Evolutionary conservation across 2,888 invertebrate species (phyloP), one percentile per base, ranked within the genome.

Genomic region (Torymus auratus): DNA sequence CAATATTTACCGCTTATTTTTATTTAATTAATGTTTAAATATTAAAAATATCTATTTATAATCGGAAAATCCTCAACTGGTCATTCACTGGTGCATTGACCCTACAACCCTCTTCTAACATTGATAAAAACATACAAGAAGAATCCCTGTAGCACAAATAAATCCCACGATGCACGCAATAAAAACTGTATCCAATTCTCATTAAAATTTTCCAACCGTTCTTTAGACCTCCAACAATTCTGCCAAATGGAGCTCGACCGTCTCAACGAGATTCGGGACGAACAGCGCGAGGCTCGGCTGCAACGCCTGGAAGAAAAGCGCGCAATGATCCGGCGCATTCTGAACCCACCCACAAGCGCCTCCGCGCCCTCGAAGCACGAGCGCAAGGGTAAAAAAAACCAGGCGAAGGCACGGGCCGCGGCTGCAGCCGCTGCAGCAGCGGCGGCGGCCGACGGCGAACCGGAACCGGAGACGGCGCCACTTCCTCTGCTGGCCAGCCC

Each of bases 181-280:
- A 28, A 28, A 28, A 2, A 5, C 28, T 28, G 1, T 5, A 5
- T 5, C 5, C 5, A 3, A 28, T 28, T 41, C 41, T 41, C 7
- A 41, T 41, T 41, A 0, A 1, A 41, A 41, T 41, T 41, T 10
- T 1, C 5, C 41, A 1, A 5, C 41, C 7, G 7, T 2, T 41
- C 41, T 7, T 7, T 53, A 93, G 93, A 93, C 86, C 86, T 93
- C 0, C 91, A 91, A 69, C 86, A 86, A 0, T 93, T 92, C 85
- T 92, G 92, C 80, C 90, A 90, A 2, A 91, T 89, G 23, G 93
- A 93, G 70, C 89, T 92, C 78, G 85, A 88, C 0, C 90, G 89
- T 0, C 90, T 91, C 1, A 85, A 88, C 17, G 89, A 87, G 41
- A 82, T 93, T 56, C 92, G 92, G 70, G 91, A 91, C 0, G 91